These are phyloP conservation scores for Catharus minimus DNA, from an alignment of 2,113 vertebrate species.

Conservation along the genomic window DNA sequence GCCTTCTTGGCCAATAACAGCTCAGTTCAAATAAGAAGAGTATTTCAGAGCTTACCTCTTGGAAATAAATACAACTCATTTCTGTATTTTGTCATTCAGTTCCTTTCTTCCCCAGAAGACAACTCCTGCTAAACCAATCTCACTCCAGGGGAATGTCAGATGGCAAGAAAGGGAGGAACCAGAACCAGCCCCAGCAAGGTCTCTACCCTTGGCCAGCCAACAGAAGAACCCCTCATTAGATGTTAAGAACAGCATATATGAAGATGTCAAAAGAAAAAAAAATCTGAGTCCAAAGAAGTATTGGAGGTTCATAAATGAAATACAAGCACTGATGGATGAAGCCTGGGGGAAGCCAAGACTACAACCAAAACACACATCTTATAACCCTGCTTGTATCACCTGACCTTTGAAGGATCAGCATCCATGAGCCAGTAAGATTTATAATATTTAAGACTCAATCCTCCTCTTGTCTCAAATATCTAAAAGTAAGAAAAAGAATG, in stretches of 20 bases:
- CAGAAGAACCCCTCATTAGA: rapidly evolving
- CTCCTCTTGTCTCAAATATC: not conserved
- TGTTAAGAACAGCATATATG: not conserved
- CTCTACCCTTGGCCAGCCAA: not conserved
- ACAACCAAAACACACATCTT: not conserved
- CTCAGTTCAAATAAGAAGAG: not conserved
- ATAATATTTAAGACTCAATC: not conserved
- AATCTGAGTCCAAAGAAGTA: not conserved
- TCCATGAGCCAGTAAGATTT: not conserved
- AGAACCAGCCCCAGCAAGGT: not conserved
- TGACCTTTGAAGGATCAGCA: not conserved
- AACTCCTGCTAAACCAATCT: not conserved
- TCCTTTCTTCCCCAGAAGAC: not conserved
- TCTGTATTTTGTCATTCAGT: not conserved
- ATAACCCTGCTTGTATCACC: not conserved
- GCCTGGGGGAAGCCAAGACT: not conserved
- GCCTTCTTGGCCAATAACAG: not conserved
- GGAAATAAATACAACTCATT: not conserved
- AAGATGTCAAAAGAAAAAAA: not conserved
- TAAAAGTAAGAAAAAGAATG: not conserved
- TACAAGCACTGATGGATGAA: not conserved
- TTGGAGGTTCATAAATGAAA: not conserved
- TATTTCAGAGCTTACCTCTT: not conserved
- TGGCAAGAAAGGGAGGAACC: not conserved
- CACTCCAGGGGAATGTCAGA: rapidly evolving